Conservation (phyloP, 2,113 vertebrate species). For the Muntiacus reevesi region DNA sequence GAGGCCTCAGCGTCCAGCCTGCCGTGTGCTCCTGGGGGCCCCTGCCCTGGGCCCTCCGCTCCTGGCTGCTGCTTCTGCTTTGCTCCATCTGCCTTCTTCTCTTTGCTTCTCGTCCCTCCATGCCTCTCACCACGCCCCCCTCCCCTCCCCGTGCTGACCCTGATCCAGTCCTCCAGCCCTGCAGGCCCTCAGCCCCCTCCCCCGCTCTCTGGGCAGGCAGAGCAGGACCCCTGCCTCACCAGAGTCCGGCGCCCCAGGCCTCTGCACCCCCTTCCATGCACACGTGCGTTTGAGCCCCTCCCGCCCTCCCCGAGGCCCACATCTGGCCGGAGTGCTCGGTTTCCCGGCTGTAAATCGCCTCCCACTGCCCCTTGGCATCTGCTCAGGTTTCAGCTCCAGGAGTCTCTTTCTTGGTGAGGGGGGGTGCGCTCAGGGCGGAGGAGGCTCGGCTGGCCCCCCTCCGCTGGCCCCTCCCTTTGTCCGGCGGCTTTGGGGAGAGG, state of each 20-base stretch:
- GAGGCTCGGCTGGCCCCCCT: neutral
- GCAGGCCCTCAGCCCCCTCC: neutral
- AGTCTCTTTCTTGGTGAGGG: neutral
- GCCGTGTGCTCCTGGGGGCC: too few species aligned
- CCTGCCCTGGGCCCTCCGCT: neutral
- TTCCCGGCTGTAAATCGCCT: conserved; percentile 59
- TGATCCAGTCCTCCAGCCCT: neutral
- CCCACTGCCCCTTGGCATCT: conserved; percentile 51
- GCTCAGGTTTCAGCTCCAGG: conserved; percentile 53
- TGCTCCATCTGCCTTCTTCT: neutral
- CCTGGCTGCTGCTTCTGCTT: neutral
- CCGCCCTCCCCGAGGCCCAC: neutral
- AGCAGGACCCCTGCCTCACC: neutral
- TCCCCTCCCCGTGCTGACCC: neutral
- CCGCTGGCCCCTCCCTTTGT: neutral
- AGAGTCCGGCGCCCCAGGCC: neutral
- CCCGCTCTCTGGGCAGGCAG: neutral
- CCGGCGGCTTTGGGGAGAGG: neutral
- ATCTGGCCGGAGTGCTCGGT: conserved; percentile 60
- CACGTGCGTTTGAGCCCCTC: neutral
- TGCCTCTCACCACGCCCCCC: neutral
- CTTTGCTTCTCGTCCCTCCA: neutral
- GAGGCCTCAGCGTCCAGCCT: neutral
- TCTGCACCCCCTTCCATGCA: fast-evolving
- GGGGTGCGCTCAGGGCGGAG: neutral